These are phyloP conservation scores for Euura saliciscinereae DNA, from an alignment of 1,140 invertebrate genomes.

Conservation along the genomic window DNA sequence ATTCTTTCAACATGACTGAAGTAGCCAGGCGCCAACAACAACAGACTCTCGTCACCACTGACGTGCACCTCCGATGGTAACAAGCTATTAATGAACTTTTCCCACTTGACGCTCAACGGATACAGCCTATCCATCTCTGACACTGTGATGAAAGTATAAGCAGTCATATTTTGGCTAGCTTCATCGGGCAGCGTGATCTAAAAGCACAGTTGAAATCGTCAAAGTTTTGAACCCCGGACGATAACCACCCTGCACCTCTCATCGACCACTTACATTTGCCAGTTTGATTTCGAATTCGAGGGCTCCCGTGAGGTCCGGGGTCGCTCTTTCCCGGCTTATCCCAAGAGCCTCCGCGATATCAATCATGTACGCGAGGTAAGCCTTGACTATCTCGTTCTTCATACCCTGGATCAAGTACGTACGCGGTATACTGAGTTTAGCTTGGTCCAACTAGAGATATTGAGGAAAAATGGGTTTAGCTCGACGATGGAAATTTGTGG, in stretches of 20 bases:
- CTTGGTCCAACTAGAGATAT: slow-evolving; percentile 85
- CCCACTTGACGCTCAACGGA: slow-evolving; percentile 76
- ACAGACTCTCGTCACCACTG: slow-evolving; percentile 73
- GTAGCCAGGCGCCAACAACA: slow-evolving; percentile 81
- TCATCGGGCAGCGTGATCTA: slow-evolving; percentile 89
- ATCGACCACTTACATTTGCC: slow-evolving; percentile 78
- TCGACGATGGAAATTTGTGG: not conserved
- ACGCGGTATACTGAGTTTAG: slow-evolving; percentile 82
- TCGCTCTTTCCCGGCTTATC: slow-evolving; percentile 72
- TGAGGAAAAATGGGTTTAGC: not conserved
- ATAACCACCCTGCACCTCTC: not conserved
- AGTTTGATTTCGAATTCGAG: slow-evolving; percentile 91
- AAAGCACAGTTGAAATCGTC: not conserved
- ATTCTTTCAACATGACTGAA: slow-evolving; percentile 71
- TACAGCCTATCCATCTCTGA: slow-evolving; percentile 75
- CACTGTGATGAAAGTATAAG: slow-evolving; percentile 90
- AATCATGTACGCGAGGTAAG: slow-evolving; percentile 85
- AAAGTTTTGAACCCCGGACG: slow-evolving; percentile 2
- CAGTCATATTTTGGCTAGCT: slow-evolving; percentile 88
- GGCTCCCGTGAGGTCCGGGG: slow-evolving; percentile 78
- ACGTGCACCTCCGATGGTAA: slow-evolving; percentile 68
- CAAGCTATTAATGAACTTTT: slow-evolving; percentile 80
- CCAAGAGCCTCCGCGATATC: slow-evolving; percentile 89
- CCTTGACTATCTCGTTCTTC: slow-evolving; percentile 76
- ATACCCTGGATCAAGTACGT: slow-evolving; percentile 89